Base-by-base conservation (phyloP, 1,140 invertebrate genomes). In the Bathynomus jamesi region DNA sequence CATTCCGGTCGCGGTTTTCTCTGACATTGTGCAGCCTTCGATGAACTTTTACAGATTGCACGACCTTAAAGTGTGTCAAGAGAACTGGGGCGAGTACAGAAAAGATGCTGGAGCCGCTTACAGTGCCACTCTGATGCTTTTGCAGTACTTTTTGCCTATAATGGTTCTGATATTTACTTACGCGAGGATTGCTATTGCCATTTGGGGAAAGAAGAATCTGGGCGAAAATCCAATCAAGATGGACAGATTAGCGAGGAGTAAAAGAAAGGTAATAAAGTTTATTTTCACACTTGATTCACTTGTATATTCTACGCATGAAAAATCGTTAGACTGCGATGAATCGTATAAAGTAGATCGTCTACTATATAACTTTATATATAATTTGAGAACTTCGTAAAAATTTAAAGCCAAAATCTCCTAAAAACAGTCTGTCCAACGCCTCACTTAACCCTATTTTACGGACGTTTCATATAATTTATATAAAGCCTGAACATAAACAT, bases 191-290 rank as follows among this genome's bases (percentile, higher is more conserved):
- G 92, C 89, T 0, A 83, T 91, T 11, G 89, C 91, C 8, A 91
- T 96, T 13, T 96, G 94, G 94, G 91, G 92, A 8, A 91, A 93
- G 78, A 85, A 0, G 92, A 95, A 81, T 92, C 92, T 0, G 88
- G 94, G 80, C 89, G 90, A 76, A 85, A 85, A 17, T 82, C 93
- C 46, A 92, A 95, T 82, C 86, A 88, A 76, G 29, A 63, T 65
- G 40, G 69, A 76, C 40, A 84, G 91, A 65, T 90, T 95, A 84
- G 91, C 91, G 2, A 86, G 88, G 71, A 93, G 92, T 0, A 95
- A 95, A 81, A 86, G 89, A 83, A 96, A 95, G 90, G 93, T 95
- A 85, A 85, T 82, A 79, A 28, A 53, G 63, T 30, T 10, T 63
- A 28, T 11, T 7, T 63, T n/a, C n/a, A n/a, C n/a, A n/a, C n/a